Evolutionary conservation across 1,140 invertebrate genomes (phyloP), one percentile per base, ranked within the genome.

Genomic region (Belonocnema kinseyi): DNA sequence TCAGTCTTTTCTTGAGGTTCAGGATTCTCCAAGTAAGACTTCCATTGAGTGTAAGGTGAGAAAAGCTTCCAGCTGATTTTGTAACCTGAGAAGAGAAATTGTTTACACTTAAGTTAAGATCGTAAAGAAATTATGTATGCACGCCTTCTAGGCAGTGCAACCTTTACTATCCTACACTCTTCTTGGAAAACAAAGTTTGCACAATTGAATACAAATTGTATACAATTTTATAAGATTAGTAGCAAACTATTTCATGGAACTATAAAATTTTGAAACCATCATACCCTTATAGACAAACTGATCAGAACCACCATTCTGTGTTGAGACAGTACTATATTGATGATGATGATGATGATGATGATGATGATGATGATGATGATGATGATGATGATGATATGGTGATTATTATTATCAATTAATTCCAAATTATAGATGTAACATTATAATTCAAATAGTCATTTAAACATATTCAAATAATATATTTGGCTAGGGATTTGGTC

Each of bases 1-100:
- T 89, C 82, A 1, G 76, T 77, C 50, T 84, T 85, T 54, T 89
- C 76, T 16, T n/a, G 10, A 0, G 83, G 79, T 16, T 86, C 77
- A 0, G 81, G 21, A 26, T 80, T 80, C 19, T 81, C 77, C 16
- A 80, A n/a, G 7, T 85, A 83, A 6, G 82, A 53, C 11, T 77
- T 87, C 82, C 82, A 85, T 74, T 87, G 87, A 10, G 82, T 77
- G 51, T 88, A 83, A 0, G 85, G 85, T 0, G 82, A 77, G 71
- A 85, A 86, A 0, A 85, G 79, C 33, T 90, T 88, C 86, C 86
- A 89, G 50, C 87, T 85, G 16, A 90, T 80, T 77, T 81, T 87
- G 46, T 80, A 77, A 13, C 88, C 90, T 91, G 53, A 17, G 71
- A 82, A 53, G 0, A 77, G 54, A 26, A 26, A 14, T 26, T 3